phyloP scores from a whole-genome alignment of 2,113 vertebrate species.

The Gnathonemus longibarbis region DNA sequence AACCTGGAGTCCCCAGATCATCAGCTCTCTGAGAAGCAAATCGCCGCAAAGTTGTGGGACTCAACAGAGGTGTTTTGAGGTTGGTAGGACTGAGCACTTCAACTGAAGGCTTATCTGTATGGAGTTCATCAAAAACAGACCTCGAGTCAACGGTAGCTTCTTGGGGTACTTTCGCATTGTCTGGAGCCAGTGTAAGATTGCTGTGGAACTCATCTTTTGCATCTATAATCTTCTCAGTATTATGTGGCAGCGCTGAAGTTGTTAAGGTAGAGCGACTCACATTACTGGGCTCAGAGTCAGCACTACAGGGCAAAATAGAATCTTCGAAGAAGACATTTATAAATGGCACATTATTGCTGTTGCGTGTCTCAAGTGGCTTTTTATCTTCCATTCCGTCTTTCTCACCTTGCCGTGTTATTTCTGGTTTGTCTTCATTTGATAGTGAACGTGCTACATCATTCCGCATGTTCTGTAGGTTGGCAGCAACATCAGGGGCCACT shows the following conservation, averaged over 20 bases:
- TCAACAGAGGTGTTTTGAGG: constrained; percentile 52
- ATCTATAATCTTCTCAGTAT: constrained; percentile 1
- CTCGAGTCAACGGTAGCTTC: constrained; percentile 44
- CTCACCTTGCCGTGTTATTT: constrained; percentile 34
- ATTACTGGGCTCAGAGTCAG: constrained; percentile 3
- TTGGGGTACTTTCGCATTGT: constrained; percentile 44
- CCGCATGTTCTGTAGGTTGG: constrained; percentile 30
- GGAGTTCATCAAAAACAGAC: constrained; percentile 41
- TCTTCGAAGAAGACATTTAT: constrained; percentile 52
- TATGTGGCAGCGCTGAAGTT: not conserved
- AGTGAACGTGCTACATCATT: constrained; percentile 16
- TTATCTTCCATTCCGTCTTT: constrained; percentile 13
- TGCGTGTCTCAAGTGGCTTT: constrained; percentile 3
- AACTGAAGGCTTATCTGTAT: constrained; percentile 40
- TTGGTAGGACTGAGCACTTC: constrained; percentile 54
- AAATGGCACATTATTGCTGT: constrained; percentile 41
- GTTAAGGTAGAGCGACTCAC: not conserved
- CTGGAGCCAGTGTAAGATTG: constrained; percentile 17
- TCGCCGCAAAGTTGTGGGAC: constrained; percentile 57
- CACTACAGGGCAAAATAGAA: constrained; percentile 21
- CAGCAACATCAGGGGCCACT: constrained; percentile 8
- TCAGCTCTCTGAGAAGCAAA: constrained; percentile 51
- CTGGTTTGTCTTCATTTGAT: constrained; percentile 23
- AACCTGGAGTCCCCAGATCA: constrained; percentile 45
- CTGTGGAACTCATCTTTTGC: not conserved